Conservation (phyloP, 2,888 invertebrate species). For the Andrena camellia region DNA sequence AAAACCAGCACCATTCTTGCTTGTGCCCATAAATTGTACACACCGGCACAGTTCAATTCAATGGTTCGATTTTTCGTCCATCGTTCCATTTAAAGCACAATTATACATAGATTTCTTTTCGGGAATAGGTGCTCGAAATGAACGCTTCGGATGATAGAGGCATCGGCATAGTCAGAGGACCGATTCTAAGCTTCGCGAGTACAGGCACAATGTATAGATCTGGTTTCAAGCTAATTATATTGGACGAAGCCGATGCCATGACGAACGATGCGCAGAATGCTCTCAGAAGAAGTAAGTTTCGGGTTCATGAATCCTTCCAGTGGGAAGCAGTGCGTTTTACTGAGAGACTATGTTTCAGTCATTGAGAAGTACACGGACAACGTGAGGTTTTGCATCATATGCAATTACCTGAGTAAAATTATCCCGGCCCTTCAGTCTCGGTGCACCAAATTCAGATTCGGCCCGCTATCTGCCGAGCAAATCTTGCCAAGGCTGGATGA, state of each 20-base stretch:
- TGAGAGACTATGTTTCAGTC: slow-evolving; percentile 87
- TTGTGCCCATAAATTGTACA: slow-evolving; percentile 96
- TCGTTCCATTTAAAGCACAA: background rate
- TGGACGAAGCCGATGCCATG: slow-evolving; percentile 99
- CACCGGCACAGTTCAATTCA: slow-evolving; percentile 95
- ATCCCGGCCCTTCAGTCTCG: slow-evolving; percentile 99
- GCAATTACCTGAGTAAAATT: slow-evolving; percentile 99
- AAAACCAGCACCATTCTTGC: slow-evolving; percentile 99
- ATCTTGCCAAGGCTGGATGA: slow-evolving; percentile 95
- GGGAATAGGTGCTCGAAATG: slow-evolving; percentile 91
- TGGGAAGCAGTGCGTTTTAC: background rate
- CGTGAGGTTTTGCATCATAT: slow-evolving; percentile 99
- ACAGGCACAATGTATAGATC: slow-evolving; percentile 97
- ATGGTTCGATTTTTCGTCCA: slow-evolving; percentile 89
- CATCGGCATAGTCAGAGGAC: slow-evolving; percentile 96
- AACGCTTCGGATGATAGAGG: slow-evolving; percentile 99
- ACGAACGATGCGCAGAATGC: slow-evolving; percentile 99
- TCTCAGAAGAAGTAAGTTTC: slow-evolving; percentile 92
- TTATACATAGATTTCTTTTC: background rate
- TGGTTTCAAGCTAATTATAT: slow-evolving; percentile 97
- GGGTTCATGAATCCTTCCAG: background rate
- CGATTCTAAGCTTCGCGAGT: slow-evolving; percentile 98
- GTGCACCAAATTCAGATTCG: slow-evolving; percentile 98
- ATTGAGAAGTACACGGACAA: slow-evolving; percentile 99
- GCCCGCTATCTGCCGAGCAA: slow-evolving; percentile 93